These are phyloP conservation scores for Lacerta agilis DNA, from an alignment of 2,797 vertebrate genomes.

Conservation along the genomic window DNA sequence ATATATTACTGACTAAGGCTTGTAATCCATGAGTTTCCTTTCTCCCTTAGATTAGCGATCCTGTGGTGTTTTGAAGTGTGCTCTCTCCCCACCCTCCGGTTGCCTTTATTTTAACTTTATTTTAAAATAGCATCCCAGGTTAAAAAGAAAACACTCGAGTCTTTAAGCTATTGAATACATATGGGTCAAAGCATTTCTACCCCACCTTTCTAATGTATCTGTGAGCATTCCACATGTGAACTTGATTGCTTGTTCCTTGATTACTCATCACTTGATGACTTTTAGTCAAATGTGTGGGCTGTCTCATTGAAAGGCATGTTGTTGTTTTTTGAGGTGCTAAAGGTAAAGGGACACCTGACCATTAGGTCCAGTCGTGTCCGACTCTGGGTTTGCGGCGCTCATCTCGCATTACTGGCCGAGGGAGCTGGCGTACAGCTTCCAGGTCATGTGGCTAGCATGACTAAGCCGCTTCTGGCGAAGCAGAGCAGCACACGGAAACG, in stretches of 20 bases:
- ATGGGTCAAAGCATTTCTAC: no score
- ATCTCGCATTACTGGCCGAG: no score
- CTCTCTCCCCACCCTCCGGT: neutral
- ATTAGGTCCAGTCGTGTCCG: no score
- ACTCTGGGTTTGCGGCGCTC: no score
- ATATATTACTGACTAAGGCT: neutral
- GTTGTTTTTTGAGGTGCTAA: neutral
- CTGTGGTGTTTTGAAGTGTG: neutral
- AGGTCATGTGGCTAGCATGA: no score
- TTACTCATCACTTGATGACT: neutral
- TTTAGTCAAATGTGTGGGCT: neutral
- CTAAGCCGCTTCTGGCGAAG: no score
- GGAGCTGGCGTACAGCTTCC: no score
- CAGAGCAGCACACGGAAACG: no score
- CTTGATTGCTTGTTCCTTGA: neutral
- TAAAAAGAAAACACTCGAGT: neutral
- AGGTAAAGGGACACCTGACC: no score
- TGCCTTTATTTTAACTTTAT: neutral
- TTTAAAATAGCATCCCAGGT: neutral
- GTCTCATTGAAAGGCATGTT: neutral
- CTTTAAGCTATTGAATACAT: neutral
- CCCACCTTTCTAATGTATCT: no score
- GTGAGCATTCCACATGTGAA: neutral
- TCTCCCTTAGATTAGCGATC: neutral
- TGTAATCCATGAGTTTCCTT: neutral